phyloP scores from a whole-genome alignment of 2,113 vertebrate genomes.

The Muntiacus muntjak region DNA sequence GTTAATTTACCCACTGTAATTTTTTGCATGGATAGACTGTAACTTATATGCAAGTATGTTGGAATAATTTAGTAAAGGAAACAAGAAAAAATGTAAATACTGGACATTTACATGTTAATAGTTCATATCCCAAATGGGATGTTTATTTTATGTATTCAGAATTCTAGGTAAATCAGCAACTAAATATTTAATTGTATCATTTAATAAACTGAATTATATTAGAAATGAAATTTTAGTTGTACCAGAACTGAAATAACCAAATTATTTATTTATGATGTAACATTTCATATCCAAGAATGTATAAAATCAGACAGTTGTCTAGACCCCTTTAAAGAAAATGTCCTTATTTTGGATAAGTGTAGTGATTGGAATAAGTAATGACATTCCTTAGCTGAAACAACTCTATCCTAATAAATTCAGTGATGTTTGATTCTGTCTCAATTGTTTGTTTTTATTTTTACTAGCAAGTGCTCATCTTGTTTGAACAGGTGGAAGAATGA shows the following conservation, averaged over 20 bases:
- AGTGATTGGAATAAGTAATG: neutral
- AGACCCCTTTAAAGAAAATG: neutral
- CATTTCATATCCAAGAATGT: neutral
- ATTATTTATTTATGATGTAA: neutral
- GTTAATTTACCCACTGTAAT: neutral
- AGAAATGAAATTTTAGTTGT: neutral
- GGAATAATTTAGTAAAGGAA: neutral
- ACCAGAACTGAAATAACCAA: neutral
- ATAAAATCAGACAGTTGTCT: neutral
- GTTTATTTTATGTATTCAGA: neutral
- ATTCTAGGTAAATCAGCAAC: neutral
- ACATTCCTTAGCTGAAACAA: neutral
- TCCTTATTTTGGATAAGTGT: neutral
- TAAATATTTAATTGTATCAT: neutral
- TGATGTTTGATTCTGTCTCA: neutral
- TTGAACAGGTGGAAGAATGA: neutral
- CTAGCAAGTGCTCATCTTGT: neutral
- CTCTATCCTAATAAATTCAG: neutral
- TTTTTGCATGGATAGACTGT: neutral
- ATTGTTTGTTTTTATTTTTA: constrained; percentile 2
- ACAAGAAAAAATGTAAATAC: neutral
- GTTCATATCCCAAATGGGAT: neutral
- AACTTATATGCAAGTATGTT: neutral
- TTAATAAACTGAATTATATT: neutral
- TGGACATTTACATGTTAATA: neutral